Base-by-base conservation (phyloP, 2,797 vertebrate genomes). In the Cuniculus paca region DNA sequence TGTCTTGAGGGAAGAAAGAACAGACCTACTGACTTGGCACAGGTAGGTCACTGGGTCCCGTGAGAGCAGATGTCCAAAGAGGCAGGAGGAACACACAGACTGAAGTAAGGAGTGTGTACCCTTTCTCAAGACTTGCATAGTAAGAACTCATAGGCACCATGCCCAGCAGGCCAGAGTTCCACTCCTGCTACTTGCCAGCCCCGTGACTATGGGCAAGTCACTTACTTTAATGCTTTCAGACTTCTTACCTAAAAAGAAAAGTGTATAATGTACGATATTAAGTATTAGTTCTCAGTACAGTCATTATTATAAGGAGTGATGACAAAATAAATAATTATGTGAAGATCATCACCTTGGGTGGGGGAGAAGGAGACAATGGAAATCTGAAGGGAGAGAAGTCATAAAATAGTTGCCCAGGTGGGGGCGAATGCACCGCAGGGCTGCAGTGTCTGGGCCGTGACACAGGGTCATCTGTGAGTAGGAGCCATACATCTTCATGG, bases 231-330 rank as follows among this genome's bases (percentile, higher is more conserved):
- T 54, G 61, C 31, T 54, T 54, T 94, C 45, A 19, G 24, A 88
- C 39, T 82, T 90, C 81, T 72, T 54, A 61, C 48, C 72, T 72
- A 77, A 80, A 68, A 97, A 94, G 39, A 72, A 45, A 22, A 74
- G 22, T 5, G 9, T 24, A 11, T 1, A 60, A 42, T n/a, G 28
- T 13, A 50, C 50, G 36, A 19, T 20, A n/a, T 45, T 42, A 74
- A 54, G 34, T 22, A 7, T 11, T 68, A 26, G 68, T 36, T 58
- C 39, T 42, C 61, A n/a, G 34, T 24, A 11, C 5, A 19, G 13
- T 16, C 50, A 16, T 79, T 77, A 39, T 54, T 34, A 52, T 7
- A 13, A 45, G 50, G 45, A 72, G n/a, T 31, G 28, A 3, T 36
- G 61, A 45, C 31, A 72, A 72, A 87, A 58, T 78, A 87, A 68